Conservation (phyloP, 2,888 invertebrate species). For the Harpalus rufipes region DNA sequence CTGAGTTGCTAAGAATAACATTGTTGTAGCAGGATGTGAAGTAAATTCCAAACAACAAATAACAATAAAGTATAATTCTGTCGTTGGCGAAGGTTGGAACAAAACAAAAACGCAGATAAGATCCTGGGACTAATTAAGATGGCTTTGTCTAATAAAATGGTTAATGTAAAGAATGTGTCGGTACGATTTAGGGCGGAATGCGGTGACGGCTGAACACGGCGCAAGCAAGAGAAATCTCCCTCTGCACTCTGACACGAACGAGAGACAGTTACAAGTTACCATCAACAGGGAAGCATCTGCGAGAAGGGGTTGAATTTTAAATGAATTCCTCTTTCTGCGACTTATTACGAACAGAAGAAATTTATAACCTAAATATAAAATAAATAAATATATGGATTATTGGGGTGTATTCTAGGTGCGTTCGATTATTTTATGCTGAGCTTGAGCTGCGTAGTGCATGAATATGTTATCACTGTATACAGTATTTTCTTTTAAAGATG, state of each 20-base stretch:
- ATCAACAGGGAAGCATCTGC: background rate
- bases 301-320: background rate
- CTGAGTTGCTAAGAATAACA: background rate
- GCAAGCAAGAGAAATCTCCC: conserved; percentile 5
- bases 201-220: conserved; percentile 3
- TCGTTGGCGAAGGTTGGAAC: conserved; percentile 21
- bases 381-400: no score
- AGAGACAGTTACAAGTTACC: background rate
- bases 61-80: conserved; percentile 48
- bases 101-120: conserved; percentile 52
- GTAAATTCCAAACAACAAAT: conserved; percentile 15
- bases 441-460: no score
- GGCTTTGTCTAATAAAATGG: conserved; percentile 58
- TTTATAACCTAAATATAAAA: no score
- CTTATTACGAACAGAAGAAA: no score
- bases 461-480: no score
- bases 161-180: conserved; percentile 64
- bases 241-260: background rate
- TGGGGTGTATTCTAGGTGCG: no score
- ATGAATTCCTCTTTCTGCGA: background rate
- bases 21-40: conserved; percentile 11
- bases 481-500: no score
- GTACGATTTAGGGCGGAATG: conserved; percentile 36
- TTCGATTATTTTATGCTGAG: no score
- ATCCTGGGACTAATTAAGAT: conserved; percentile 59